Evolutionary conservation across 2,888 invertebrate species (phyloP), one percentile per base, ranked within the genome.

Genomic region (Camponotus fellah): DNA sequence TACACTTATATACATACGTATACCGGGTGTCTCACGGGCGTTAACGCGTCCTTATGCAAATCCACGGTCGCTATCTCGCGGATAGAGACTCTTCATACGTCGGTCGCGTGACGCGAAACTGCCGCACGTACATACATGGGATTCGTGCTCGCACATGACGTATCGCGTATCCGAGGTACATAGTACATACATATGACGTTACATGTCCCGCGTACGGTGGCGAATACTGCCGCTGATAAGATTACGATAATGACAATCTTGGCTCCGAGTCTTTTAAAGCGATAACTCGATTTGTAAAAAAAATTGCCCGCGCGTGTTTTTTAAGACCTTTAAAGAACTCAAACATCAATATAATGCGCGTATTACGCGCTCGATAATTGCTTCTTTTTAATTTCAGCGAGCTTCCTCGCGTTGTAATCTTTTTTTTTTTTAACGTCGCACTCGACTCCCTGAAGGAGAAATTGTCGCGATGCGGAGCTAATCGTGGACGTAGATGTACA

Each of bases 151-250:
- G 14, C 34, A 21, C 43, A 60, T 79, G 79, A 79, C 69, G 77
- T 58, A 71, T 21, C 77, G 40, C 40, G 21, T 21, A 21, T 21
- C 46, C 46, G 32, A n/a, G 21, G 26, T 43, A 46, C 53, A 71
- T 26, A 26, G 26, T 26, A 26, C 26, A 53, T 46, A 46, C 40
- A 69, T 37, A 17, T 21, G 26, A 34, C 46, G 14, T 46, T 2
- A 8, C 43, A 17, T 58, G 21, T 46, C 65, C n/a, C 34, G 32
- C 69, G 58, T 21, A 68, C 56, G 43, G 69, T 46, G 60, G 71
- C 71, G 60, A 71, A 71, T 71, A 37, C 26, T 37, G 37, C 71
- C 26, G 71, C 46, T 37, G 71, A 80, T 83, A 80, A 69, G 83
- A 82, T 69, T 82, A 56, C 26, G 82, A 68, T 37, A 77, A 56